Conservation (phyloP, 1,140 invertebrate genomes). For the Conopomorpha cramerella region DNA sequence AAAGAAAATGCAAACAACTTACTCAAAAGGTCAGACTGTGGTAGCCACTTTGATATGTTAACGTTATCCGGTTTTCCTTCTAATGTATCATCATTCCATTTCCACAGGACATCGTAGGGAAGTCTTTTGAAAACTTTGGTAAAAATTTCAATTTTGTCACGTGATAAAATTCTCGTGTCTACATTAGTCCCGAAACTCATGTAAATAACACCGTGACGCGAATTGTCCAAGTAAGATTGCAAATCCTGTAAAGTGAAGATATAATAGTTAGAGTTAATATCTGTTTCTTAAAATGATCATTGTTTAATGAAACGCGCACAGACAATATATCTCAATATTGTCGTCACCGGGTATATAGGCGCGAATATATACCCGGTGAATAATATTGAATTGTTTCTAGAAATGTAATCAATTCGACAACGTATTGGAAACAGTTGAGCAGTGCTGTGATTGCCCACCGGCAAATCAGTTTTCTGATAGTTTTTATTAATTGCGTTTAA, state of each 20-base stretch:
- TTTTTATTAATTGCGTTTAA: too few species aligned
- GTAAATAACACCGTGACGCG: constrained; percentile 62
- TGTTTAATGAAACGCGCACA: too few species aligned
- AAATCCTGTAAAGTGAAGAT: constrained; percentile 52
- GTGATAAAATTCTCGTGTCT: constrained; percentile 34
- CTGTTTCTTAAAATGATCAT: too few species aligned
- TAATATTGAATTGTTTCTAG: too few species aligned
- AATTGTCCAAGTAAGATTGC: constrained; percentile 53
- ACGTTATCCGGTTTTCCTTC: constrained; percentile 46
- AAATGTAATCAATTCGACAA: too few species aligned
- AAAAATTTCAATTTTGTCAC: constrained; percentile 34
- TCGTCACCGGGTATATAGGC: too few species aligned
- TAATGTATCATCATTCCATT: constrained; percentile 37
- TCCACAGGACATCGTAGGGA: constrained; percentile 55
- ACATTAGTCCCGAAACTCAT: constrained; percentile 66
- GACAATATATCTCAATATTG: too few species aligned
- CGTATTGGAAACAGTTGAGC: too few species aligned
- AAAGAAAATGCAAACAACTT: constrained; percentile 7
- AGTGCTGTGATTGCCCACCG: too few species aligned
- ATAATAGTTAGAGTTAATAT: too few species aligned
- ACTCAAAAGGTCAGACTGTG: constrained; percentile 49
- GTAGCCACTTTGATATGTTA: constrained; percentile 58
- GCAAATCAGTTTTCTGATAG: too few species aligned
- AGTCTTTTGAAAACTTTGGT: constrained; percentile 42
- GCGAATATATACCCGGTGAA: too few species aligned